Evolutionary conservation across 2,797 vertebrate genomes (phyloP).

Genomic region (Pygocentrus nattereri): DNA sequence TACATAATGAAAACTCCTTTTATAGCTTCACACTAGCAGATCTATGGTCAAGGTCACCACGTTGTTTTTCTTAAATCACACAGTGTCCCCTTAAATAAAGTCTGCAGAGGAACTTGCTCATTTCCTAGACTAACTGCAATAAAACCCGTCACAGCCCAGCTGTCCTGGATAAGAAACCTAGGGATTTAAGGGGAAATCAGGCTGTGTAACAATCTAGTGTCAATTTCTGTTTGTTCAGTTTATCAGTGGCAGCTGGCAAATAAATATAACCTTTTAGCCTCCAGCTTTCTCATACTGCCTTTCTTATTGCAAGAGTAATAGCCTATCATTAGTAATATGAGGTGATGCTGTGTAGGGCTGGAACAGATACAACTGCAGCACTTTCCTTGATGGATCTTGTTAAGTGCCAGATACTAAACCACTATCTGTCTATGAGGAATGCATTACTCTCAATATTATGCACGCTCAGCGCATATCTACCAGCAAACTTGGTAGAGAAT

Average conservation of each 20-base stretch:
- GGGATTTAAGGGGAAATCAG: background rate
- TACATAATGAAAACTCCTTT: background rate
- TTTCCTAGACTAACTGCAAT: background rate
- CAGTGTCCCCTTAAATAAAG: background rate
- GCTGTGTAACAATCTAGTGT: background rate
- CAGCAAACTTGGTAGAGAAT: too few species aligned
- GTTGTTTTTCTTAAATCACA: background rate
- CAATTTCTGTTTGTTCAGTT: background rate
- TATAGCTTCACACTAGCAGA: background rate
- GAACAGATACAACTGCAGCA: background rate
- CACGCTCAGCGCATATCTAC: too few species aligned
- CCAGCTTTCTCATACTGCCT: background rate
- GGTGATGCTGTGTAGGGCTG: background rate
- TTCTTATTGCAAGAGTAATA: background rate
- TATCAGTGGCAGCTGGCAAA: background rate
- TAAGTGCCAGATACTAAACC: too few species aligned
- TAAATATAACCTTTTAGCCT: background rate
- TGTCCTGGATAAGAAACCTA: background rate
- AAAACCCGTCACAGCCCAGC: background rate
- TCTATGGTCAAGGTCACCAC: background rate
- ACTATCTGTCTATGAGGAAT: too few species aligned
- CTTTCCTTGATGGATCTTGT: background rate
- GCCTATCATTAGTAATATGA: background rate
- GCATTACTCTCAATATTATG: too few species aligned
- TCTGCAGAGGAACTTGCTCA: constrained; percentile 1